Evolutionary conservation across 2,888 invertebrate species (phyloP).

Genomic region (Chrysodeixis includens): DNA sequence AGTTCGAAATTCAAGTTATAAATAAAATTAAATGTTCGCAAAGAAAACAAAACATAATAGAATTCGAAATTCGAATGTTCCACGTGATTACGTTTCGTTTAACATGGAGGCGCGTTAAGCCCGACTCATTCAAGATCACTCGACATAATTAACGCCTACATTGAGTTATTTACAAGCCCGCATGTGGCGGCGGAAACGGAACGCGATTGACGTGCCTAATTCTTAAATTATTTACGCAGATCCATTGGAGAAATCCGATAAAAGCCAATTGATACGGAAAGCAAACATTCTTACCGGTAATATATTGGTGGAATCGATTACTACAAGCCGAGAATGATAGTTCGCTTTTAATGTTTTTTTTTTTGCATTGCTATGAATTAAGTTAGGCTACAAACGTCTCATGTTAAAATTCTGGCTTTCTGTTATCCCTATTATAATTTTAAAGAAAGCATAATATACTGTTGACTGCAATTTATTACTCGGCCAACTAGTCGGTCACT

Average conservation of each 20-base stretch:
- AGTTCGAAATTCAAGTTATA: not conserved
- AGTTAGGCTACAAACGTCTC: too few relatives aligned
- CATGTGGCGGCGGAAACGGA: constrained; percentile 79
- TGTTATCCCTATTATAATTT: too few relatives aligned
- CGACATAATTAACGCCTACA: constrained; percentile 83
- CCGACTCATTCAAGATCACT: constrained; percentile 81
- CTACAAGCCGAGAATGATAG: too few relatives aligned
- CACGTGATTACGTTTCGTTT: constrained; percentile 75
- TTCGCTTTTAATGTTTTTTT: too few relatives aligned
- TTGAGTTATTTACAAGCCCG: constrained; percentile 87
- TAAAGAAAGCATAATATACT: constrained; percentile 17
- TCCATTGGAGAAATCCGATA: constrained; percentile 50
- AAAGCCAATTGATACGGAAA: constrained; percentile 34
- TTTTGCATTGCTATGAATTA: not conserved
- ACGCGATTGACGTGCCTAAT: constrained; percentile 73
- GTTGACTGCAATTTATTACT: constrained; percentile 48
- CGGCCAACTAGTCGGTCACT: constrained; percentile 36
- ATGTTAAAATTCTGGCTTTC: too few relatives aligned
- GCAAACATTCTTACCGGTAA: constrained; percentile 13
- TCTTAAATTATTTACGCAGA: constrained; percentile 67
- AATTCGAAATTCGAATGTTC: constrained; percentile 73
- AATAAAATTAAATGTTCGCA: constrained; percentile 14
- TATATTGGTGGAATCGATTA: not conserved
- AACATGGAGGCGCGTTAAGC: constrained; percentile 61
- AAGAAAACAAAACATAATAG: constrained; percentile 52